Base-by-base conservation (phyloP, 2,113 vertebrate genomes). In the Syngnathus scovelli region DNA sequence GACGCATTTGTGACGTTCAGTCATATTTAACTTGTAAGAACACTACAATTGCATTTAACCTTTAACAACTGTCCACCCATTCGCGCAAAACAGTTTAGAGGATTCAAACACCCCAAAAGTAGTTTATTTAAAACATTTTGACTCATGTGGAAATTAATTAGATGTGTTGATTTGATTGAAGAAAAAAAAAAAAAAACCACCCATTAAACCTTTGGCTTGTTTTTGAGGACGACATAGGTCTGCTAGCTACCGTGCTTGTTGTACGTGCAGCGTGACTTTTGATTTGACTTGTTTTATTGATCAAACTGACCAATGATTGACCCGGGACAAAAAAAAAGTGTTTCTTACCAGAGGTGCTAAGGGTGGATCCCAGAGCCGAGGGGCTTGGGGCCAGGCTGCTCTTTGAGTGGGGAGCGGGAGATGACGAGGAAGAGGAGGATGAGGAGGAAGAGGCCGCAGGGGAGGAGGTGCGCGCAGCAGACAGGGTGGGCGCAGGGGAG, bases 321-420 rank as follows among this genome's bases (percentile, higher is more conserved):
- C 18, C 7, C 67, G 46, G 64, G 63, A 27, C 10, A 55, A 5
- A 27, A 55, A 39, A 23, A 44, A 21, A 59, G 66, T 61, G 71
- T 70, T 76, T 73, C 90, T 95, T 89, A 99, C 96, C 95, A 70
- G 94, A 95, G 72, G 94, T 89, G 83, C 87, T 94, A 87, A 96
- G 85, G 69, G 94, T 84, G 87, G 95, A 93, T 87, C 91, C 92
- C 85, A 95, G 91, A 2, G 94, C 78, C 1, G 88, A 83, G 67
- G 92, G 89, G 90, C 93, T 94, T 1, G 92, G 74, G 76, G 93
- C 90, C 90, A 98, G 90, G 91, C 92, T 89, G 81, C 93, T 93
- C 90, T 96, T 98, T 2, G 93, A 91, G 85, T 90, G 89, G 74
- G 89, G 87, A 78, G 87, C 89, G 15, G 90, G 83, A 54, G 90